phyloP scores from a whole-genome alignment of 2,797 vertebrate species.

The Mormyrops attenuatus region DNA sequence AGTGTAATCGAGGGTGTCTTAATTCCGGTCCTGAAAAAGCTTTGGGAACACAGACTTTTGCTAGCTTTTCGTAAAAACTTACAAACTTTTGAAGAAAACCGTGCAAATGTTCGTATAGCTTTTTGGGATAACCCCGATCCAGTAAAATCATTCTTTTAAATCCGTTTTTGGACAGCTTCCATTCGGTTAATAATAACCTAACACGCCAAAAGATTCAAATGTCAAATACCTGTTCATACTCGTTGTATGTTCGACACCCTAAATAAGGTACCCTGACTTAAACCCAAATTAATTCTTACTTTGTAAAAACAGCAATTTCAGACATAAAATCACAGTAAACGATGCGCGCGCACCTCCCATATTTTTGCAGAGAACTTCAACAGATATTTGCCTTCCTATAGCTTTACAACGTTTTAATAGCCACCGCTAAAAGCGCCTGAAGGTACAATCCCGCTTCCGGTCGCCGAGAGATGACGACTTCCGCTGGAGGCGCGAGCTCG shows the following conservation, averaged over 20 bases:
- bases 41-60: not conserved
- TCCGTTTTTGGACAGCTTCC: not conserved
- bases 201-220: not conserved
- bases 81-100: not conserved
- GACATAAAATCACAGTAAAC: not conserved
- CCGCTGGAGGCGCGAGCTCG: not conserved
- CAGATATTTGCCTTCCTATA: not conserved
- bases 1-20: not conserved
- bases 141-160: not conserved
- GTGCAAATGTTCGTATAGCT: not conserved
- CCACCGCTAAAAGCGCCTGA: not conserved
- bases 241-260: not conserved
- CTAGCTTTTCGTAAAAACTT: not conserved
- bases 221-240: not conserved
- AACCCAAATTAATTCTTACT: not conserved
- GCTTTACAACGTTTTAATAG: not conserved
- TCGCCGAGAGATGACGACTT: conserved; percentile 12
- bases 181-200: not conserved
- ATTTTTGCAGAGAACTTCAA: not conserved
- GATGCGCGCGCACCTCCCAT: not conserved
- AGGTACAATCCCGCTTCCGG: not conserved
- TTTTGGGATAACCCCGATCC: not conserved
- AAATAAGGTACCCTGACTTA: not conserved
- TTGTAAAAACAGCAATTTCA: not conserved
- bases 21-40: not conserved